Evolutionary conservation across 35 echinoderm and acorn worm genomes (phyloP).

Genomic region (Hemicentrotus pulcherrimus): DNA sequence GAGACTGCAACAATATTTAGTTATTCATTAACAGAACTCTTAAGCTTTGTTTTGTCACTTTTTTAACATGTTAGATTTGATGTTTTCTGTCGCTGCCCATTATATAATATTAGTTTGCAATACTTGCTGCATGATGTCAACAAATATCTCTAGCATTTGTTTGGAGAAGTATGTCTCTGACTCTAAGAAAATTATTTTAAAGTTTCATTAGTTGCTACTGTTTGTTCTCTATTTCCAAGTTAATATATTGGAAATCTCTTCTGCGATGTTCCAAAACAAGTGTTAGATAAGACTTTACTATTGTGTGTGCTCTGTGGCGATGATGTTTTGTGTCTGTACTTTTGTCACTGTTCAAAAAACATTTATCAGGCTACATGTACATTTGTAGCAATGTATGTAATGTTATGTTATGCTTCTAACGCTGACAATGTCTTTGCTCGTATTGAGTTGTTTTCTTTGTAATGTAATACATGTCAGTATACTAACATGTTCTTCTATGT

Average conservation of each 20-base stretch:
- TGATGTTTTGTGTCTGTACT: slow-evolving; percentile 3
- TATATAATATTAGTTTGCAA: neutral
- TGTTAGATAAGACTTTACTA: neutral
- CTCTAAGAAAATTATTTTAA: neutral
- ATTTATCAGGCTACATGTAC: slow-evolving; percentile 5
- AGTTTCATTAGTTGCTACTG: neutral
- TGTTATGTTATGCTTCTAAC: neutral
- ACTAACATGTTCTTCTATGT: no score
- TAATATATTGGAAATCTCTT: no score
- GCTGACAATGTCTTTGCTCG: neutral
- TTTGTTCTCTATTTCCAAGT: no score
- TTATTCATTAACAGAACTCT: no score
- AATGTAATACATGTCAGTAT: neutral
- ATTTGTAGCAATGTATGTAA: neutral
- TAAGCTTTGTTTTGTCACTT: neutral
- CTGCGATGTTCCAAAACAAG: neutral
- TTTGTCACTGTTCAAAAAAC: neutral
- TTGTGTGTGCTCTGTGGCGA: neutral
- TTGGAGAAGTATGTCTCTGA: neutral
- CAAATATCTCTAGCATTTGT: neutral
- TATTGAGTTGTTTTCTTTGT: neutral
- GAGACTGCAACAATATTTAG: slow-evolving; percentile 11
- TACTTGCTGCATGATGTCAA: neutral
- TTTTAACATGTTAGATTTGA: neutral
- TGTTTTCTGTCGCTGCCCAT: neutral